phyloP scores from a whole-genome alignment of 23 tunicate species.

The Phallusia fumigata region DNA sequence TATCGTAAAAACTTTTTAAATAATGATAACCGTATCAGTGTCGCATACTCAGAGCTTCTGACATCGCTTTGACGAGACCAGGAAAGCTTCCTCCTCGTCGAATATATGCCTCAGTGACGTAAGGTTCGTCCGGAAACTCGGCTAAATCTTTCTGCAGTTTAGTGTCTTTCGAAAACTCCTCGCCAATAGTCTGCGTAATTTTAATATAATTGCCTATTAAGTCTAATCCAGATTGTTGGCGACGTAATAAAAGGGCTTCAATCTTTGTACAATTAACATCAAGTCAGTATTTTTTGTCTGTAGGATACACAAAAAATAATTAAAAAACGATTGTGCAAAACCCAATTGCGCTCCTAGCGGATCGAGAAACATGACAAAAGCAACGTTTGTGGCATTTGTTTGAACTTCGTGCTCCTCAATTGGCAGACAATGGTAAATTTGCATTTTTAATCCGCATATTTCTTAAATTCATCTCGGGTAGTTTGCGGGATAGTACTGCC shows the following conservation, averaged over 20 bases:
- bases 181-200: constrained; percentile 48
- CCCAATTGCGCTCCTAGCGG: background rate
- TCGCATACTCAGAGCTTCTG: constrained; percentile 35
- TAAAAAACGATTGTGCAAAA: background rate
- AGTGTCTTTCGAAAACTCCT: constrained; percentile 32
- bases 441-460: no score
- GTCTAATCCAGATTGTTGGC: no score
- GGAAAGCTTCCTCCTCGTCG: constrained; percentile 68
- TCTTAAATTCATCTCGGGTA: no score
- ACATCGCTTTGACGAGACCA: constrained; percentile 54
- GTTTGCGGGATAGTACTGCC: no score
- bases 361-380: no score
- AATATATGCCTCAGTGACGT: constrained; percentile 66
- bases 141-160: constrained; percentile 35
- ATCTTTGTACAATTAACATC: no score
- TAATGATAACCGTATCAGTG: no score
- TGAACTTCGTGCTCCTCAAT: no score
- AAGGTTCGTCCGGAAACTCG: constrained; percentile 71
- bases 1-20: no score
- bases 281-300: background rate
- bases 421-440: no score
- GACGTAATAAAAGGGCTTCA: no score
- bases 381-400: no score
- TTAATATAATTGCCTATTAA: background rate
- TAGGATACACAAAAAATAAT: background rate